Base-by-base conservation (phyloP, 2,888 invertebrate species). In the Ichneumoninae sp. region DNA sequence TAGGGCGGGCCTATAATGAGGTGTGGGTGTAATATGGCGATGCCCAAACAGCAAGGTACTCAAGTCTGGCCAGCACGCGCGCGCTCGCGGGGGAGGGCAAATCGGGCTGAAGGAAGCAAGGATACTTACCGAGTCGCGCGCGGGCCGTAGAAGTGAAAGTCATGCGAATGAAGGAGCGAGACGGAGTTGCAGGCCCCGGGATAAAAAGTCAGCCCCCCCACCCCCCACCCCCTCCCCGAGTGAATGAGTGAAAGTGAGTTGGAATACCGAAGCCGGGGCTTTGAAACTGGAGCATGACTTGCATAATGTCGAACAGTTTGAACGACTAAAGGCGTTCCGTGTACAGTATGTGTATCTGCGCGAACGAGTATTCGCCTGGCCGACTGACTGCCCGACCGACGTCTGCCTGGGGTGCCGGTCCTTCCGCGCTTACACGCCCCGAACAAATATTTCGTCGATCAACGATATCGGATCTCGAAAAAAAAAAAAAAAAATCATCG, bases 191-290 rank as follows among this genome's bases (percentile, higher is more conserved):
- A 78, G 86, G 80, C 78, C 62, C 69, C 68, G 72, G 87, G 82
- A 91, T 87, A 90, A 90, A 88, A 86, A 90, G 86, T 82, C 72
- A 72, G 52, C 19, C 65, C 47, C 70, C 52, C 40, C 52, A 22
- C 57, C 30, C 52, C 57, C 36, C 57, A 26, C 57, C 26, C 19
- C 79, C 74, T 69, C 83, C 83, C 78, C 86, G 87, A 88, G 90
- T 91, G 92, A 92, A 92, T 92, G 92, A 92, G 92, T 92, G 92
- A 92, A 92, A 92, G 92, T 92, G 90, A 92, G 90, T 87, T 87
- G 91, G 89, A 91, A 92, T 91, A 91, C 89, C 91, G 88, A 90
- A 89, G 88, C 89, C 85, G 81, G 87, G 88, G 87, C 89, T 90
- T 88, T 90, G 91, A 92, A 93, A 93, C 92, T 93, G 90, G 93